Conservation (phyloP, 2,888 invertebrate species). For the Rotaria magnacalcarata region DNA sequence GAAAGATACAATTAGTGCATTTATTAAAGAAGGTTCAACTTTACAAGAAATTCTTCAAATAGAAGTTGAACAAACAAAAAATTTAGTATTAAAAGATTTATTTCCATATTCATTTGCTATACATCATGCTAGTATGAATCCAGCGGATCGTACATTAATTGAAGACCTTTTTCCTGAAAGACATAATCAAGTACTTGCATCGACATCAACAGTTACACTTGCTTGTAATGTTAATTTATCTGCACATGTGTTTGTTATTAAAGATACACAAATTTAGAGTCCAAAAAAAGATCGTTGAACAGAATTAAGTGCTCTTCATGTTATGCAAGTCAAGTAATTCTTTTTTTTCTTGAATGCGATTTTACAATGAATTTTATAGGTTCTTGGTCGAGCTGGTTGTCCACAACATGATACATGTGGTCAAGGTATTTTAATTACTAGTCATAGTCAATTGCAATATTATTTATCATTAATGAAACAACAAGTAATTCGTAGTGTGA, state of each 20-base stretch:
- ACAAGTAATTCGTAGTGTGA: constrained; percentile 62
- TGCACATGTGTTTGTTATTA: constrained; percentile 94
- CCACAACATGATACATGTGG: constrained; percentile 98
- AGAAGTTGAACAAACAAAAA: constrained; percentile 83
- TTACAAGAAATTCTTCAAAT: constrained; percentile 93
- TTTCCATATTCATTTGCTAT: constrained; percentile 94
- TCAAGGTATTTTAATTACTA: constrained; percentile 90
- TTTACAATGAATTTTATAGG: constrained; percentile 60
- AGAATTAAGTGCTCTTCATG: constrained; percentile 90
- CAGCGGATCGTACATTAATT: constrained; percentile 91
- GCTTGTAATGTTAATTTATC: constrained; percentile 99
- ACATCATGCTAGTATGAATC: constrained; percentile 98
- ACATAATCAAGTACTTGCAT: constrained; percentile 87
- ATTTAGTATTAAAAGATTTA: no score
- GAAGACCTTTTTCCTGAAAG: constrained; percentile 96
- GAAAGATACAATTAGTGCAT: constrained; percentile 94
- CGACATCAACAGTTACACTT: constrained; percentile 77
- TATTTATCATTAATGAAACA: constrained; percentile 94
- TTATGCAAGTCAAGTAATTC: constrained; percentile 65
- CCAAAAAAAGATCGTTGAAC: constrained; percentile 98
- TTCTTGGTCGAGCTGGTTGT: constrained; percentile 93
- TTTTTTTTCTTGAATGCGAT: not conserved
- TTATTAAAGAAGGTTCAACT: constrained; percentile 81
- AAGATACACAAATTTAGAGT: constrained; percentile 95
- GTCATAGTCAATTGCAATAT: constrained; percentile 95